These are phyloP conservation scores for Neosilurus mollespiculum DNA, from an alignment of 2,797 vertebrate species.

Conservation along the genomic window DNA sequence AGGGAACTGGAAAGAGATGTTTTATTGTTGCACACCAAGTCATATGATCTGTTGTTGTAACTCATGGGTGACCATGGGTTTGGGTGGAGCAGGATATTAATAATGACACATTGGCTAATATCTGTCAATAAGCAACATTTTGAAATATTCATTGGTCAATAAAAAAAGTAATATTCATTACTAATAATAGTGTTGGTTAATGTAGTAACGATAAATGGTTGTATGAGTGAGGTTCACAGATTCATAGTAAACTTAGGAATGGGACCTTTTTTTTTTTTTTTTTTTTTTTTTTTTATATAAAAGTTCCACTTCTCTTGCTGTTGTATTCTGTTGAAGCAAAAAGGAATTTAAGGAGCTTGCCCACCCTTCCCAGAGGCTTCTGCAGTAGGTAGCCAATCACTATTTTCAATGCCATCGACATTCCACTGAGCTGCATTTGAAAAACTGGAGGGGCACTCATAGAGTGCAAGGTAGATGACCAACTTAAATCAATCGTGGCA, in stretches of 20 bases:
- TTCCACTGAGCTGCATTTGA: too few species aligned
- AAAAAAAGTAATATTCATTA: not conserved
- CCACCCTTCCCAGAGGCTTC: too few species aligned
- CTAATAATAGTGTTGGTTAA: not conserved
- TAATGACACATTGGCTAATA: not conserved
- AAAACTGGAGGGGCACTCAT: too few species aligned
- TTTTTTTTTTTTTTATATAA: too few species aligned
- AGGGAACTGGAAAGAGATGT: not conserved
- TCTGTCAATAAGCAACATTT: not conserved
- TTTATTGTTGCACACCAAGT: slow-evolving; percentile 3
- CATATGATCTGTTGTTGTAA: slow-evolving; percentile 14
- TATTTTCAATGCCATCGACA: too few species aligned
- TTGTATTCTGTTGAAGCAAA: not conserved
- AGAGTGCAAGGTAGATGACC: too few species aligned
- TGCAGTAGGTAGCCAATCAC: too few species aligned
- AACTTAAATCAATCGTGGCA: too few species aligned
- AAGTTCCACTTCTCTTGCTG: not conserved
- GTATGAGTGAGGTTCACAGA: not conserved
- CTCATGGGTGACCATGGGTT: not conserved
- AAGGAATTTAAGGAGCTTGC: not conserved
- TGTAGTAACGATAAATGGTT: not conserved
- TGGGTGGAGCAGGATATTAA: not conserved
- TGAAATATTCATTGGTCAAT: not conserved
- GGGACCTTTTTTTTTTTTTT: not conserved
- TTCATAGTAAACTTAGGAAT: not conserved